Percentiles rank a stretch among this genome's conserved stretches.
Conservation (phyloP, 2,113 vertebrate genomes). For the Thamnaconus septentrionalis region DNA sequence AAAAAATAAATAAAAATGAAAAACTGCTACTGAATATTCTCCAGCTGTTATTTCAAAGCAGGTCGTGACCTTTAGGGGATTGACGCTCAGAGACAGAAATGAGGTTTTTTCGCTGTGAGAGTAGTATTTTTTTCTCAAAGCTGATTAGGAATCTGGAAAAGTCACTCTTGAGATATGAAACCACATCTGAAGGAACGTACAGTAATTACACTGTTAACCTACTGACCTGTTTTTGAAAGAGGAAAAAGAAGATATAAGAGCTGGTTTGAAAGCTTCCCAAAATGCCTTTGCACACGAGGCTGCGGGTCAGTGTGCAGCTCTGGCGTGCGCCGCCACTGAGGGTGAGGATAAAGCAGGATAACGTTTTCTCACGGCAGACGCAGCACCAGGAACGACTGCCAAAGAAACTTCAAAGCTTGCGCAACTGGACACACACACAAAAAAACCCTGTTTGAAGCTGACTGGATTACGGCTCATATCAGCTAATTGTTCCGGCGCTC, state of each 20-base stretch:
- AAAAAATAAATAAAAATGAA: too few relatives aligned
- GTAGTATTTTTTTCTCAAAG: too few relatives aligned
- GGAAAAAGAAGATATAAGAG: background rate
- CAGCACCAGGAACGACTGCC: conserved; percentile 74
- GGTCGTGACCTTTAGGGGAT: too few relatives aligned
- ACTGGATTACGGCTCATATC: conserved; percentile 81
- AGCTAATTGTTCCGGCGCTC: conserved; percentile 72
- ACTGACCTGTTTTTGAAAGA: conserved; percentile 6
- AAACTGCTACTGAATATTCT: background rate
- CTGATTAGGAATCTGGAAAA: too few relatives aligned
- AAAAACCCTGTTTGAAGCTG: conserved; percentile 78
- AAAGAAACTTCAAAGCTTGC: conserved; percentile 79
- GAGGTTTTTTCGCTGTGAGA: too few relatives aligned
- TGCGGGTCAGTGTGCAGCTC: background rate
- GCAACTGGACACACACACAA: conserved; percentile 62
- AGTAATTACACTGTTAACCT: background rate
- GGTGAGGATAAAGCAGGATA: too few relatives aligned
- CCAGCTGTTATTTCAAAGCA: too few relatives aligned
- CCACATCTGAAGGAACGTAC: background rate
- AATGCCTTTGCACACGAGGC: background rate
- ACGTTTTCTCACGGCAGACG: conserved; percentile 7
- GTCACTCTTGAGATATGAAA: background rate
- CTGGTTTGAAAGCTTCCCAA: background rate
- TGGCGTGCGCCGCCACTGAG: background rate
- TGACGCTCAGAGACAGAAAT: too few relatives aligned